Conservation (phyloP, 1,140 invertebrate species). For the Drosophila watanabei region DNA sequence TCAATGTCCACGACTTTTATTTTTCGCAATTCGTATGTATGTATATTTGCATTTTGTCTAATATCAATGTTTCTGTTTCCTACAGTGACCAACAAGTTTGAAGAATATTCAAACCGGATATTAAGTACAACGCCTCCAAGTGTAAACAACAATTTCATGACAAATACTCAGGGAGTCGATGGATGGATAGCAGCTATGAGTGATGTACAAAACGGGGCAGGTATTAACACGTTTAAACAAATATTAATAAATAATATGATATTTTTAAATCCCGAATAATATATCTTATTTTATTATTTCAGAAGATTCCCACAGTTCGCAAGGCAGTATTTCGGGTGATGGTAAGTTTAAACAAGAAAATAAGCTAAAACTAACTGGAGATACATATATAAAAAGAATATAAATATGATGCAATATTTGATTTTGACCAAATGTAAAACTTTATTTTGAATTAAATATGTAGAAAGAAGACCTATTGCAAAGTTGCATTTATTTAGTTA, state of each 20-base stretch:
- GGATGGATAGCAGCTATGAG: conserved; percentile 70
- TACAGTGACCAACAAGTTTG: conserved; percentile 61
- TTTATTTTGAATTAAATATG: no score
- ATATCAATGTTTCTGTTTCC: not conserved
- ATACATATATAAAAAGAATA: no score
- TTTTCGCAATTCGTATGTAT: not conserved
- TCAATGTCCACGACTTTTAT: conserved; percentile 26
- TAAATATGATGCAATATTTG: no score
- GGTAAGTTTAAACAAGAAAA: conserved; percentile 63
- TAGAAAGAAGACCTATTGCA: not conserved
- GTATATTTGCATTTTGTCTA: conserved; percentile 8
- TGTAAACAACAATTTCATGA: conserved; percentile 51
- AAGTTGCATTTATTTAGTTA: not conserved
- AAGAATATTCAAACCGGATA: conserved; percentile 59
- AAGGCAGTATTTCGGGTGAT: conserved; percentile 80
- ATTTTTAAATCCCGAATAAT: not conserved
- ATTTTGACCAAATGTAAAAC: no score
- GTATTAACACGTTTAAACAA: conserved; percentile 37
- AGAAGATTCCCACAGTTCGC: conserved; percentile 83
- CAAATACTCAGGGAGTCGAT: conserved; percentile 70
- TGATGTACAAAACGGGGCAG: conserved; percentile 63
- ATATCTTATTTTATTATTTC: conserved; percentile 9
- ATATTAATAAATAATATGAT: not conserved
- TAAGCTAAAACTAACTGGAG: no score
- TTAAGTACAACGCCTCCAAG: conserved; percentile 34